These are phyloP conservation scores for Dipodomys merriami DNA, from an alignment of 2,113 vertebrate genomes.

Conservation along the genomic window DNA sequence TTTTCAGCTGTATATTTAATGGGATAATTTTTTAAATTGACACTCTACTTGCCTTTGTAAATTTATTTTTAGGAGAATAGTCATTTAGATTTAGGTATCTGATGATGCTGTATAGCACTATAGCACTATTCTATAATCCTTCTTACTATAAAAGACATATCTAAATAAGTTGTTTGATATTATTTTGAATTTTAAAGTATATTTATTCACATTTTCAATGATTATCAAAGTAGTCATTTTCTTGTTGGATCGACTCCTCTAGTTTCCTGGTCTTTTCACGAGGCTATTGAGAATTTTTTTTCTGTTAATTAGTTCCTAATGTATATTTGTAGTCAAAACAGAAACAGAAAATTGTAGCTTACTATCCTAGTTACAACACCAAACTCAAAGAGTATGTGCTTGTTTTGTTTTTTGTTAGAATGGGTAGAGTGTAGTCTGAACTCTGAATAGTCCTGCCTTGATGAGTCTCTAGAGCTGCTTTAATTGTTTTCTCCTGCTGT, in stretches of 20 bases:
- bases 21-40: slow-evolving; percentile 10
- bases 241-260: no score
- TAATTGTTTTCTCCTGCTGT: slow-evolving; percentile 64
- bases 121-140: not conserved
- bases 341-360: not conserved
- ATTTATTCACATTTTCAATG: not conserved
- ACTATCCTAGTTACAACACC: not conserved
- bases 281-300: not conserved
- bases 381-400: not conserved
- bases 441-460: slow-evolving; percentile 56
- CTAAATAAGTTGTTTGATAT: not conserved
- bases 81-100: slow-evolving; percentile 38
- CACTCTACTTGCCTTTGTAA: not conserved
- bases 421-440: slow-evolving; percentile 55
- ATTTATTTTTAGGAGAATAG: slow-evolving; percentile 26
- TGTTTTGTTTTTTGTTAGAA: slow-evolving; percentile 18
- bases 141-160: not conserved
- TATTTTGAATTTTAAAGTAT: slow-evolving; percentile 42
- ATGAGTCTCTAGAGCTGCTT: slow-evolving; percentile 38
- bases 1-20: slow-evolving; percentile 40
- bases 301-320: not conserved
- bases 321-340: slow-evolving; percentile 5
- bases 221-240: slow-evolving; percentile 5
- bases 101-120: not conserved
- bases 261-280: not conserved